These are phyloP conservation scores for Diogma glabrata DNA, from an alignment of 2,888 invertebrate species.

Conservation along the genomic window DNA sequence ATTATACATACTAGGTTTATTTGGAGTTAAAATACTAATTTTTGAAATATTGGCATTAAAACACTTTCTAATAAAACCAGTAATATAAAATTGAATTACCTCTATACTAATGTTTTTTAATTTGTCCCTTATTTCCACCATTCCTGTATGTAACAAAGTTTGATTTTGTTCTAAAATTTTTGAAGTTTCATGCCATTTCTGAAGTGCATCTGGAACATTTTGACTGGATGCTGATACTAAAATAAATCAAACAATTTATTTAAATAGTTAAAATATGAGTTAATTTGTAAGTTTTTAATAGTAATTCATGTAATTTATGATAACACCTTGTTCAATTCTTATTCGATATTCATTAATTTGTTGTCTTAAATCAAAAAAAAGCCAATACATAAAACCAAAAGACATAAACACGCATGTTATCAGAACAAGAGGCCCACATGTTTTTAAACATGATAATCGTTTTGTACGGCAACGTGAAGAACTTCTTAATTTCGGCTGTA, in stretches of 20 bases:
- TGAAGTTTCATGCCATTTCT: conserved; percentile 58
- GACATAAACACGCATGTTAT: conserved; percentile 27
- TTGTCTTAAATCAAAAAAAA: conserved; percentile 34
- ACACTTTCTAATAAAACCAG: too few species aligned
- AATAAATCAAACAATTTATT: not conserved
- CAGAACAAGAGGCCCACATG: conserved; percentile 30
- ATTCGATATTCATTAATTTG: conserved; percentile 33
- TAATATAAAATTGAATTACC: conserved; percentile 25
- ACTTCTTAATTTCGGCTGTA: conserved; percentile 24
- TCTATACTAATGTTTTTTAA: conserved; percentile 42
- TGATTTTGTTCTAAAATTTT: conserved; percentile 56
- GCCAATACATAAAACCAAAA: conserved; percentile 32
- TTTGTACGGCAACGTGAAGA: conserved; percentile 27
- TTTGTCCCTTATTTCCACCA: conserved; percentile 45
- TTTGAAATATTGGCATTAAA: too few species aligned
- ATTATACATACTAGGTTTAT: too few species aligned
- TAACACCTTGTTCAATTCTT: conserved; percentile 34
- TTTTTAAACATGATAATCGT: conserved; percentile 28
- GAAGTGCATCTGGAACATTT: conserved; percentile 55
- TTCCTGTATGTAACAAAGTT: conserved; percentile 44
- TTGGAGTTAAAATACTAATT: too few species aligned
- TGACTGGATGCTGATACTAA: conserved; percentile 55
- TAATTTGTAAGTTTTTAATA: not conserved
- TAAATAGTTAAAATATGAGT: not conserved
- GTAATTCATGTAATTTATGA: not conserved